Conservation (phyloP, 2,113 vertebrate species). For the Plecotus auritus region DNA sequence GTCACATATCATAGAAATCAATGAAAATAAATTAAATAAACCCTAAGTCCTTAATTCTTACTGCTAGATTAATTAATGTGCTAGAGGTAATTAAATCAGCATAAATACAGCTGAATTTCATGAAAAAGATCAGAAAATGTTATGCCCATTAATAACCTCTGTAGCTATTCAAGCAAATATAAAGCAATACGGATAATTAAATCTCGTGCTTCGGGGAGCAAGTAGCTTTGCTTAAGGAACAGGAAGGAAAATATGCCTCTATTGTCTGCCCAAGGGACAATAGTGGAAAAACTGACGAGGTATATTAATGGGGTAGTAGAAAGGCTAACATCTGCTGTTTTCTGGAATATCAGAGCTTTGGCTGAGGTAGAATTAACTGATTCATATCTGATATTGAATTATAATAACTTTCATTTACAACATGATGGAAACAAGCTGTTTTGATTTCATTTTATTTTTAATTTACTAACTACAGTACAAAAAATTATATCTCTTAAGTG, state of each 20-base stretch:
- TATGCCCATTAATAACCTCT: conserved; percentile 69
- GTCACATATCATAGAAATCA: conserved; percentile 18
- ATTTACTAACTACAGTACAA: background rate
- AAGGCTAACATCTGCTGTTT: conserved; percentile 60
- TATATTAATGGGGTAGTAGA: conserved; percentile 51
- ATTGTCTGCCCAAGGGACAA: conserved; percentile 52
- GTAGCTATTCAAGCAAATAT: conserved; percentile 69
- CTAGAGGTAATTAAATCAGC: conserved; percentile 65
- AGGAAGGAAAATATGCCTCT: conserved; percentile 60
- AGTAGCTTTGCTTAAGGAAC: conserved; percentile 64
- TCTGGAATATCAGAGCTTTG: conserved; percentile 39
- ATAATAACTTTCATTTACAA: conserved; percentile 38
- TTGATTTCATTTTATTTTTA: conserved; percentile 49
- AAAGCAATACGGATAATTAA: conserved; percentile 74
- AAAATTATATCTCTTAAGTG: background rate
- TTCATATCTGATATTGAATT: conserved; percentile 45
- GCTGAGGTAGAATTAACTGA: conserved; percentile 41
- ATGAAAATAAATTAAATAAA: conserved; percentile 41
- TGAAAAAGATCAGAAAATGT: conserved; percentile 68
- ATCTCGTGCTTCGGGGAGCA: conserved; percentile 65
- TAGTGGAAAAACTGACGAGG: conserved; percentile 36
- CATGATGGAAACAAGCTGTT: background rate
- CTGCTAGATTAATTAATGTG: conserved; percentile 54
- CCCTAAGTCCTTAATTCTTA: conserved; percentile 39
- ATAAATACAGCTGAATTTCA: conserved; percentile 68